Conservation (phyloP, 2,888 invertebrate species). For the Andrena camellia region DNA sequence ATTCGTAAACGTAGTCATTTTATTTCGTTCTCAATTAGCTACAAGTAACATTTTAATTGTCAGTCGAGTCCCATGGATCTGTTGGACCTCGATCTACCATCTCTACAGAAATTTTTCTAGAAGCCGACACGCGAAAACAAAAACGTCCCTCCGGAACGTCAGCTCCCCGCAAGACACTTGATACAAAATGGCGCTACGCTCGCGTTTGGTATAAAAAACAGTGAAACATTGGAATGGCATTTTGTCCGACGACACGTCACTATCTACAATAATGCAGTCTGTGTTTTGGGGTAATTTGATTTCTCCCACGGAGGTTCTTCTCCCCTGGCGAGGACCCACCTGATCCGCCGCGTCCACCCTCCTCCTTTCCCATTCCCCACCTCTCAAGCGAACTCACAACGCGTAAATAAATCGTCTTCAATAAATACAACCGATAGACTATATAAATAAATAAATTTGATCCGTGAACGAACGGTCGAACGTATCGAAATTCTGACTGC, state of each 20-base stretch:
- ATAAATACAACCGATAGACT: constrained; percentile 84
- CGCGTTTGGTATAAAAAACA: constrained; percentile 82
- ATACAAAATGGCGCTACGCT: constrained; percentile 79
- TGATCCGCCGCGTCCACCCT: constrained; percentile 6
- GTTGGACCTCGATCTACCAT: background rate
- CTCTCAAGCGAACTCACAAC: constrained; percentile 60
- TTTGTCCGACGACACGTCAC: constrained; percentile 62
- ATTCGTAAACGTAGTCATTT: background rate
- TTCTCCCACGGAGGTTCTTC: constrained; percentile 30
- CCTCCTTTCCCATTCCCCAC: constrained; percentile 20
- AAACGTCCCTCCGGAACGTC: constrained; percentile 34
- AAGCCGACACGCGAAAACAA: constrained; percentile 19
- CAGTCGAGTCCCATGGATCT: background rate
- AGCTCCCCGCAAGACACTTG: constrained; percentile 76
- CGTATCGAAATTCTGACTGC: constrained; percentile 54
- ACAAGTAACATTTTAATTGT: background rate
- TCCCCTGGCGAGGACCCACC: constrained; percentile 27
- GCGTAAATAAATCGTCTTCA: constrained; percentile 81
- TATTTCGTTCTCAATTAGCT: background rate
- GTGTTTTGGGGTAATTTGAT: constrained; percentile 58
- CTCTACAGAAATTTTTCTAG: background rate
- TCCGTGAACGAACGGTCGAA: constrained; percentile 50
- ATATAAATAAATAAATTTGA: constrained; percentile 82
- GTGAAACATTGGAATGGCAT: constrained; percentile 82
- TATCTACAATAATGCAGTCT: constrained; percentile 76